phyloP scores from a whole-genome alignment of 1,140 invertebrate genomes.

The Apis laboriosa region DNA sequence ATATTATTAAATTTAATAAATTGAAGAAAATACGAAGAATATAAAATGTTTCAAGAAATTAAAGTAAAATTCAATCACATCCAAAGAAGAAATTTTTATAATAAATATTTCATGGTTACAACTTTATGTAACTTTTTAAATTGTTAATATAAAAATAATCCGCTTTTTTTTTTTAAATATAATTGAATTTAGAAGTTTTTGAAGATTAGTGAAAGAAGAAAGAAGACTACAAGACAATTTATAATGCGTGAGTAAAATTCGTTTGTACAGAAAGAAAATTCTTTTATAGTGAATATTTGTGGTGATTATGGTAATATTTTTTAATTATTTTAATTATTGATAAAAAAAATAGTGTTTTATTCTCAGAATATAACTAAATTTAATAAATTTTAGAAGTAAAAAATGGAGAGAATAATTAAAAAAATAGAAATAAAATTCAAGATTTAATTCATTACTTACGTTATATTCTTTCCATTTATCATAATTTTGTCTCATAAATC shows the following conservation, averaged over 20 bases:
- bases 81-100: too few relatives aligned
- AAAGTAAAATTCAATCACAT: too few relatives aligned
- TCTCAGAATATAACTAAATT: neutral
- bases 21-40: too few relatives aligned
- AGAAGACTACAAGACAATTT: neutral
- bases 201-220: neutral
- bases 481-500: slow-evolving; percentile 92
- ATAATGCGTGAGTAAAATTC: neutral
- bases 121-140: too few relatives aligned
- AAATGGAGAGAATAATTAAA: neutral
- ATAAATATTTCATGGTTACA: too few relatives aligned
- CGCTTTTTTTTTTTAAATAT: neutral
- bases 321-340: neutral
- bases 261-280: too few relatives aligned
- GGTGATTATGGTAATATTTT: too few relatives aligned
- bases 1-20: too few relatives aligned
- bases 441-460: slow-evolving; percentile 57
- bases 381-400: too few relatives aligned
- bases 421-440: neutral
- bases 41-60: too few relatives aligned
- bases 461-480: slow-evolving; percentile 92
- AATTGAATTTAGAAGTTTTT: neutral
- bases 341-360: neutral
- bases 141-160: neutral
- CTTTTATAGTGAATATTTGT: too few relatives aligned